phyloP scores from a whole-genome alignment of 2,888 invertebrate species.

The Rhorus exstirpatorius region DNA sequence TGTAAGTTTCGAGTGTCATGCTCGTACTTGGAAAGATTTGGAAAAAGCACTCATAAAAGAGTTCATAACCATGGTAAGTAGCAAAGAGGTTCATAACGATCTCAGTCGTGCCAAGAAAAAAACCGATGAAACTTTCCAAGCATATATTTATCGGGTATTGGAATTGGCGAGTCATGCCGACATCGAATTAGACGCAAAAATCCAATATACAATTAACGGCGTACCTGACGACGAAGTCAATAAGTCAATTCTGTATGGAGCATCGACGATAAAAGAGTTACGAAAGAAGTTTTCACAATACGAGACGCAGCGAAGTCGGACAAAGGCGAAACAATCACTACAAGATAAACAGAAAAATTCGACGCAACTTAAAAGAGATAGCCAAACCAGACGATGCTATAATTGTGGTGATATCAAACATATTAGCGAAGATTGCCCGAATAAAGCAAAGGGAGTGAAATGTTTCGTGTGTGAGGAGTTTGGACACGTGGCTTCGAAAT shows the following conservation, averaged over 20 bases:
- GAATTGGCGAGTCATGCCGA: too few species aligned
- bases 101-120: slow-evolving; percentile 48
- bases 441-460: slow-evolving; percentile 12
- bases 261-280: slow-evolving; percentile 44
- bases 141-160: slow-evolving; percentile 68
- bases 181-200: too few species aligned
- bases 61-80: slow-evolving; percentile 58
- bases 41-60: slow-evolving; percentile 60
- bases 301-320: slow-evolving; percentile 15
- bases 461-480: slow-evolving; percentile 18
- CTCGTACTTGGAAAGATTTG: slow-evolving; percentile 60
- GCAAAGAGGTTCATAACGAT: slow-evolving; percentile 55
- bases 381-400: neutral
- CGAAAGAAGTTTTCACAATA: slow-evolving; percentile 13
- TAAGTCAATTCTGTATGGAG: slow-evolving; percentile 36
- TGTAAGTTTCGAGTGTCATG: slow-evolving; percentile 37
- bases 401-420: slow-evolving; percentile 24
- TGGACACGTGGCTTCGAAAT: slow-evolving; percentile 13
- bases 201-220: slow-evolving; percentile 64
- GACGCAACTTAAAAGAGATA: slow-evolving; percentile 2
- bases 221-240: slow-evolving; percentile 57
- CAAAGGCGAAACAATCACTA: neutral
- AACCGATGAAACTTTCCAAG: slow-evolving; percentile 52
- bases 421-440: slow-evolving; percentile 23
- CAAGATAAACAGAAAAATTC: neutral